Conservation (phyloP, 2,888 invertebrate species). For the Ectobius pallidus region DNA sequence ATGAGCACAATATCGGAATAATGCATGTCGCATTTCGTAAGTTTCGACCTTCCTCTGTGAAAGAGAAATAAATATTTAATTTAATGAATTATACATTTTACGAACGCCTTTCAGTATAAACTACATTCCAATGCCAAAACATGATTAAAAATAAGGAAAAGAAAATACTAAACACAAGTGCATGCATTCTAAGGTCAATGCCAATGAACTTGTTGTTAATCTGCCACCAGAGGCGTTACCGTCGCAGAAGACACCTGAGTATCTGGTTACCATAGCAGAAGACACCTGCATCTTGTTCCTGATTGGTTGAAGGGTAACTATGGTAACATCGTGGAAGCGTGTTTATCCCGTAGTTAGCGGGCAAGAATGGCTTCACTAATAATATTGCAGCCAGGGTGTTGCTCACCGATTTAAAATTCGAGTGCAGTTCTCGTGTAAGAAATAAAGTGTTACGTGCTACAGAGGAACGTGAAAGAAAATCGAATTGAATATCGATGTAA, state of each 20-base stretch:
- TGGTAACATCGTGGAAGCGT: neutral
- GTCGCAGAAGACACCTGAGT: neutral
- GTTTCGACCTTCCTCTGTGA: too few relatives aligned
- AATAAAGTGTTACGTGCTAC: too few relatives aligned
- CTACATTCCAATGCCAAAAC: neutral
- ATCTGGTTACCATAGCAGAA: slow-evolving; percentile 3
- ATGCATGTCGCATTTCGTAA: too few relatives aligned
- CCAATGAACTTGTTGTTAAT: slow-evolving; percentile 21
- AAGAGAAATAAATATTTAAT: too few relatives aligned
- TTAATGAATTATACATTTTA: too few relatives aligned
- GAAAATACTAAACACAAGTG: neutral
- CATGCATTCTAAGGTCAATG: slow-evolving; percentile 21
- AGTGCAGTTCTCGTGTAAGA: too few relatives aligned
- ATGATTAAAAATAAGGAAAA: slow-evolving; percentile 16
- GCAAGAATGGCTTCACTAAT: slow-evolving; percentile 17
- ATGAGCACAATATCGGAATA: too few relatives aligned
- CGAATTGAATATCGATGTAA: too few relatives aligned
- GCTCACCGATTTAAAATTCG: too few relatives aligned
- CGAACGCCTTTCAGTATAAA: too few relatives aligned
- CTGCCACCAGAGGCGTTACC: slow-evolving; percentile 19
- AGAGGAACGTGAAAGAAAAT: too few relatives aligned
- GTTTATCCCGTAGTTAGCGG: neutral
- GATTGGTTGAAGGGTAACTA: slow-evolving; percentile 18
- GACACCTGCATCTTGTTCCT: slow-evolving; percentile 1
- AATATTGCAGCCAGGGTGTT: neutral